phyloP scores from a whole-genome alignment of 2,113 vertebrate species.

The Muntiacus reevesi region DNA sequence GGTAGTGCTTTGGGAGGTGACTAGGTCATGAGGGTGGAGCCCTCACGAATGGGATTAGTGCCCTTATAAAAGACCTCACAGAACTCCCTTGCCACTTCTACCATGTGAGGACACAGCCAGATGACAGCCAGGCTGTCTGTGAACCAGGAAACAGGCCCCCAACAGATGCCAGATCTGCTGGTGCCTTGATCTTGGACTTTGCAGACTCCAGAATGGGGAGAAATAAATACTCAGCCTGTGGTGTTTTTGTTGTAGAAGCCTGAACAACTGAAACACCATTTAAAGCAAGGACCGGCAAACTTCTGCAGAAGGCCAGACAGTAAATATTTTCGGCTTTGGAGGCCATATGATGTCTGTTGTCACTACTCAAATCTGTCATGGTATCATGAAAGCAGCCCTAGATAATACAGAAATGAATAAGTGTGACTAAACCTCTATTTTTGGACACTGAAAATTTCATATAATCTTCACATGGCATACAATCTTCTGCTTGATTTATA shows the following conservation, averaged over 20 bases:
- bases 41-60: not conserved
- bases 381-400: not conserved
- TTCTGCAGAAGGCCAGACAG: not conserved
- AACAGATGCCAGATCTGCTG: not conserved
- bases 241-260: not conserved
- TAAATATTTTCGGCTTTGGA: not conserved
- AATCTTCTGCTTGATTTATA: not conserved
- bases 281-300: not conserved
- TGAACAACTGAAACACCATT: not conserved
- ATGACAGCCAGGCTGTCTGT: not conserved
- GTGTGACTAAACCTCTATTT: not conserved
- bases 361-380: not conserved
- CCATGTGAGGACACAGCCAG: not conserved
- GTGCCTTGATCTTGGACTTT: not conserved
- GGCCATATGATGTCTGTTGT: accelerated
- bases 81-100: not conserved
- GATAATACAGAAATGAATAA: not conserved
- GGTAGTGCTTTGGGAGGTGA: not conserved
- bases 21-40: not conserved
- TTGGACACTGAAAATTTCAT: not conserved
- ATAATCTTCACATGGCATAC: not conserved
- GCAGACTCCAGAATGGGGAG: not conserved
- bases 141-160: not conserved
- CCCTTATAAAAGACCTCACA: not conserved
- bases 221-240: not conserved